Evolutionary conservation across 2,888 invertebrate species (phyloP), one percentile per base, ranked within the genome.

Genomic region (Heliconius charithonia): DNA sequence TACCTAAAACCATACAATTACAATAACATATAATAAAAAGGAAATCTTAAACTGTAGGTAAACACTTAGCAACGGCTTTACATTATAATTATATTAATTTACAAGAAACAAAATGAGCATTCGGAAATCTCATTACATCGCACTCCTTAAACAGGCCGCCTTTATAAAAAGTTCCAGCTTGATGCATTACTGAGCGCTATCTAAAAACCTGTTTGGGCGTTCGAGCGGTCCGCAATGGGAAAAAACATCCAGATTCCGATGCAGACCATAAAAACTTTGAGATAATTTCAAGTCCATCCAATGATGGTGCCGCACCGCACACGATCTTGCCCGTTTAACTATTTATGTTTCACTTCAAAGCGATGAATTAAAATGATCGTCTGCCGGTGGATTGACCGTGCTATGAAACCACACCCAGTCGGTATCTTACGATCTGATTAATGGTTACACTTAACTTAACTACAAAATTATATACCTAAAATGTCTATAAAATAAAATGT

Each of bases 141-240:
- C 87, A 87, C 89, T 90, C 87, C 92, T 93, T 92, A 91, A 91
- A 90, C 89, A 88, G 89, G 90, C 93, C 93, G 94, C 91, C 91
- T 87, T 85, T 88, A 93, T 90, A 94, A 94, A 94, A 94, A 93
- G 87, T 85, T 90, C 86, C 90, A 88, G 87, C 89, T 91, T 94
- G 95, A 95, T 95, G 93, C 94, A 94, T 94, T 94, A 92, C 93
- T 88, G 92, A 90, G 91, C 93, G 93, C 93, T 94, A 94, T 94
- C 94, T 93, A 91, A 94, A 93, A 95, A 94, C 95, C 94, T 90
- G 94, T 95, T 94, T 92, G 89, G 92, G 89, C 89, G 89, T 91
- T 89, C 90, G 90, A 91, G 90, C 90, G 91, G 90, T 88, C 89
- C 85, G 88, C 88, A 89, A 90, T 92, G 92, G 92, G 91, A 91